Percentiles rank a stretch among this genome's conserved stretches.
These are phyloP conservation scores for Reinhardtius hippoglossoides DNA, from an alignment of 2,113 vertebrate genomes.

Conservation along the genomic window DNA sequence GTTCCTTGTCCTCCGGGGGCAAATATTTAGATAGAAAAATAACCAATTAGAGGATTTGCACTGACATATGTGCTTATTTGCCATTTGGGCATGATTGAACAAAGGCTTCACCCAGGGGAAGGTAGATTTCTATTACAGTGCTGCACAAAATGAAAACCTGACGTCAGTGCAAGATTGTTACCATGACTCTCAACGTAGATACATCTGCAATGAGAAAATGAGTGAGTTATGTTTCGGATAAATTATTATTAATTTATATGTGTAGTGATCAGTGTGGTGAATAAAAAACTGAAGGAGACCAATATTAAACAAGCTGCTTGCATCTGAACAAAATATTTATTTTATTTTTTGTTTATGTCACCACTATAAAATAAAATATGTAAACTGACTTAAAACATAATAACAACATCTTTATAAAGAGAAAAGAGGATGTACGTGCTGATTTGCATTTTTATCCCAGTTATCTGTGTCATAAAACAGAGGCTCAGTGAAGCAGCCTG, in stretches of 20 bases:
- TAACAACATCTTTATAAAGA: not conserved
- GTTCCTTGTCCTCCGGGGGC: slow-evolving; percentile 48
- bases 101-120: slow-evolving; percentile 48
- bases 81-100: slow-evolving; percentile 64
- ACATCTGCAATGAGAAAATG: not conserved
- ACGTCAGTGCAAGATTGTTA: slow-evolving; percentile 24
- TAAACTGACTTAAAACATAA: not conserved
- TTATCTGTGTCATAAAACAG: slow-evolving; percentile 1
- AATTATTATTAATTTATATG: not conserved
- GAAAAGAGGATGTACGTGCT: not conserved
- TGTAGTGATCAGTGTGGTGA: not conserved
- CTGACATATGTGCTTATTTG: slow-evolving; percentile 66
- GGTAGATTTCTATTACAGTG: slow-evolving; percentile 16
- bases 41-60: slow-evolving; percentile 67
- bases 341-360: not conserved
- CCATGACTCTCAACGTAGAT: not conserved
- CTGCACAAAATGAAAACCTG: slow-evolving; percentile 14
- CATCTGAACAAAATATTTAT: not conserved
- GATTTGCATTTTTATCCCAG: not conserved
- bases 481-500: not conserved
- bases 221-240: not conserved
- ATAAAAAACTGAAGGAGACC: not conserved
- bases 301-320: too few relatives aligned
- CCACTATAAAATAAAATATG: not conserved
- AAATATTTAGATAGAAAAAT: slow-evolving; percentile 62